Evolutionary conservation across 2,113 vertebrate genomes (phyloP), one percentile per base, ranked within the genome.

Genomic region (Gymnarchus niloticus): DNA sequence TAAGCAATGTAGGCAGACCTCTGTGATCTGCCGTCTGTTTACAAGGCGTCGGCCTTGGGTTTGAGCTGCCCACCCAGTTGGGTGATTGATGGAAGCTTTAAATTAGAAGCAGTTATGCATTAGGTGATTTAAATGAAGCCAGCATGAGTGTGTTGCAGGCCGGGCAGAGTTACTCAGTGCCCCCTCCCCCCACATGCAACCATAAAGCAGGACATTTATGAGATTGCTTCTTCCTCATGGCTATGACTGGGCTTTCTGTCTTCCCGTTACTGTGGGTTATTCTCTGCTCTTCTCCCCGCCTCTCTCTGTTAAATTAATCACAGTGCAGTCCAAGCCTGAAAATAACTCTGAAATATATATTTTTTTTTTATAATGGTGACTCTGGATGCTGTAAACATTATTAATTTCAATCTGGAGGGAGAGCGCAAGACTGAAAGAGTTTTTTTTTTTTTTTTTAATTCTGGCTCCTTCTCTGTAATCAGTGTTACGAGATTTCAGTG

Each of bases 51-150:
- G 65, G 65, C 65, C 65, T 73, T 17, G 25, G 19, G 51, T 83
- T 25, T 56, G 52, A 83, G 80, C 49, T 21, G 52, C 8, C 44
- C 44, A 41, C 52, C 28, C 28, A 44, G 23, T n/a, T 1, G 3
- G 41, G 41, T 61, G 83, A 84, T 84, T 57, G 57, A 84, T 84
- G 56, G 56, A 37, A 48, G 83, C 56, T 65, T 73, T 73, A 73
- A 73, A 73, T 73, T 73, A 73, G 65, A 73, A 73, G 83, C 46
- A 59, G 82, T 44, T 46, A 59, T n/a, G 56, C 56, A 41, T 65
- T 61, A 21, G 65, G 46, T 84, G 44, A 84, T 57, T 57, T 84
- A 46, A 84, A 48, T 61, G n/a, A 48, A 69, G n/a, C n/a, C n/a
- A n/a, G n/a, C n/a, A n/a, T n/a, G n/a, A n/a, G n/a, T n/a, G n/a